Percentiles rank a stretch among this genome's conserved stretches.
Conservation (phyloP, 2,888 invertebrate genomes). For the Heliconius charithonia region DNA sequence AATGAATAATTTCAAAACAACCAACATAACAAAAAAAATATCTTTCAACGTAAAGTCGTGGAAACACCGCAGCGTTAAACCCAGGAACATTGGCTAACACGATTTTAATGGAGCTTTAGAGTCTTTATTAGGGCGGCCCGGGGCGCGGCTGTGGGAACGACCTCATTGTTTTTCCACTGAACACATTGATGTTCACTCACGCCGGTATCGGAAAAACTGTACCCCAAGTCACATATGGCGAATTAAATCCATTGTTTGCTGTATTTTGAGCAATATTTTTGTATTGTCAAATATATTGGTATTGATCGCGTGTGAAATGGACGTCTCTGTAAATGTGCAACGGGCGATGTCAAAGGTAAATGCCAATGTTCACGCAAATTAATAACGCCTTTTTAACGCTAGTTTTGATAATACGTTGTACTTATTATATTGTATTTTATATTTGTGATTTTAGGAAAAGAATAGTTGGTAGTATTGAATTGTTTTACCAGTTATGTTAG, state of each 20-base stretch:
- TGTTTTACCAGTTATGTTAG: not conserved
- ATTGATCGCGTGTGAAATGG: constrained; percentile 30
- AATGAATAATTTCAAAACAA: not conserved
- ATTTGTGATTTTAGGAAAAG: too few relatives aligned
- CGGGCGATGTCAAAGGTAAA: constrained; percentile 1
- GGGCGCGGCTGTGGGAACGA: constrained; percentile 74
- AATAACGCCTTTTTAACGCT: constrained; percentile 15
- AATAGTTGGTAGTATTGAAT: too few relatives aligned
- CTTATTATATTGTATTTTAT: not conserved
- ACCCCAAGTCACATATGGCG: constrained; percentile 55
- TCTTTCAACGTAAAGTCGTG: not conserved
- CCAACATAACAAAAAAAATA: not conserved
- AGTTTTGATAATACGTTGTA: constrained; percentile 2
- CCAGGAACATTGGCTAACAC: constrained; percentile 41
- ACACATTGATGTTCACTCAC: constrained; percentile 65
- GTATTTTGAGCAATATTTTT: constrained; percentile 34
- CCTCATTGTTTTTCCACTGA: constrained; percentile 65
- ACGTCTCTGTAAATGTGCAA: constrained; percentile 25
- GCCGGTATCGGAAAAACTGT: constrained; percentile 20
- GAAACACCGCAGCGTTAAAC: not conserved
- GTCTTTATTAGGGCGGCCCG: constrained; percentile 56
- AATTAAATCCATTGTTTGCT: constrained; percentile 47
- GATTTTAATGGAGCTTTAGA: constrained; percentile 51
- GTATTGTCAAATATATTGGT: constrained; percentile 31
- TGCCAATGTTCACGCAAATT: constrained; percentile 7